Evolutionary conservation across 1,140 invertebrate species (phyloP).

Genomic region (Tetramorium parvispinum): DNA sequence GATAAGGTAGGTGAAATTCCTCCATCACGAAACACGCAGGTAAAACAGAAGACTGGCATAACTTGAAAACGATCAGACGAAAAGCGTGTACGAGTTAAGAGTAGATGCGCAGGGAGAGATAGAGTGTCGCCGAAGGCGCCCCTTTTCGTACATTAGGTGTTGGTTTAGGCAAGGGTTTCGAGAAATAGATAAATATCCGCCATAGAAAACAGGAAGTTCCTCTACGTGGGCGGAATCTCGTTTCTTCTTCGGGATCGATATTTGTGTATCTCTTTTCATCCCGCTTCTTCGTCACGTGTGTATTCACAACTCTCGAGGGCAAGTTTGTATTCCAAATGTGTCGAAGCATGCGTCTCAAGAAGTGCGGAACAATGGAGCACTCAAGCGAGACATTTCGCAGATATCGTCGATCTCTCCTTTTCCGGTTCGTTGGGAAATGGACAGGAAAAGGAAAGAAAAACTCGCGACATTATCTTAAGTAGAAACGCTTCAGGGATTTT

Average conservation of each 20-base stretch:
- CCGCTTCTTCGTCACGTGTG: not conserved
- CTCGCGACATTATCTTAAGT: constrained; percentile 74
- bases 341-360: constrained; percentile 43
- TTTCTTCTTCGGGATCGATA: constrained; percentile 46
- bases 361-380: constrained; percentile 35
- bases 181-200: constrained; percentile 79
- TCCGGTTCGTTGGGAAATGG: constrained; percentile 57
- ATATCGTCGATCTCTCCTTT: constrained; percentile 15
- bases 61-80: constrained; percentile 10
- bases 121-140: constrained; percentile 73
- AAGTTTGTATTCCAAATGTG: constrained; percentile 39
- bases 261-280: not conserved
- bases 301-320: constrained; percentile 23
- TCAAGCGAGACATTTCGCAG: constrained; percentile 62
- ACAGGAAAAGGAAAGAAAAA: constrained; percentile 18
- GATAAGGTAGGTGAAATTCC: constrained; percentile 62
- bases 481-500: constrained; percentile 15
- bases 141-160: constrained; percentile 75
- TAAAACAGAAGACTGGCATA: constrained; percentile 61
- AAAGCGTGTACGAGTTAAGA: constrained; percentile 65
- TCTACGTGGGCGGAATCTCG: constrained; percentile 77
- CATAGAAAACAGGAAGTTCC: constrained; percentile 76
- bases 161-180: constrained; percentile 79
- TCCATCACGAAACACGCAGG: constrained; percentile 61
- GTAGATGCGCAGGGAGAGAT: constrained; percentile 74